Conservation (phyloP, 2,797 vertebrate genomes). For the Enteromius radiatus region DNA sequence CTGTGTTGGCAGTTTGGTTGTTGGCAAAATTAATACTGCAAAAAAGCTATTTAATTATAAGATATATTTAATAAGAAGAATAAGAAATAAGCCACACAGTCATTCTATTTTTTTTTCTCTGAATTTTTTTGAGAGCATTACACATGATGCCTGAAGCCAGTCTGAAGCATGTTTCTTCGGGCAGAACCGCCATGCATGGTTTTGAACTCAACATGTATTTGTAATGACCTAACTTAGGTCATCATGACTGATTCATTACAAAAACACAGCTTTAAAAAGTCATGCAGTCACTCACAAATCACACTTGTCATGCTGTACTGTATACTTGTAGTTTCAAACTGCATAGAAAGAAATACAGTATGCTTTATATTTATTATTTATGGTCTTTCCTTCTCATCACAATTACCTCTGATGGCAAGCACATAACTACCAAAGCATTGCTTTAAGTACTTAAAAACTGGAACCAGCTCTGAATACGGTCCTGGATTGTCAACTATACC, state of each 20-base stretch:
- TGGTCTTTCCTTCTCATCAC: not conserved
- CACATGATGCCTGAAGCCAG: not conserved
- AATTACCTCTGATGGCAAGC: not conserved
- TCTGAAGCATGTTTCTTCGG: not conserved
- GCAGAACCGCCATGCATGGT: not conserved
- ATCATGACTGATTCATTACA: not conserved
- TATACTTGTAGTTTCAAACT: not conserved
- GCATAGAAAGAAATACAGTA: too few relatives aligned
- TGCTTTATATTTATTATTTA: too few relatives aligned
- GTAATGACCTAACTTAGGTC: not conserved
- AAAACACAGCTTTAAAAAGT: not conserved
- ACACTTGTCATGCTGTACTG: not conserved
- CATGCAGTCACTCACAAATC: not conserved
- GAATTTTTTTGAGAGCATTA: not conserved
- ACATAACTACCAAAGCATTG: not conserved
- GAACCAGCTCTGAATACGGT: not conserved
- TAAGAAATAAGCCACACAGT: not conserved
- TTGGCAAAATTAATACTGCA: not conserved
- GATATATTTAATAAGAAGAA: not conserved
- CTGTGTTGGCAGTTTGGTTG: not conserved
- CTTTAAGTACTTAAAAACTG: not conserved
- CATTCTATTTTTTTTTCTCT: not conserved
- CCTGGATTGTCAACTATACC: not conserved
- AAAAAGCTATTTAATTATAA: not conserved
- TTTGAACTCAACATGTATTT: not conserved